These are phyloP conservation scores for Patella ulyssiponensis DNA, from an alignment of 2,888 invertebrate genomes.

Conservation along the genomic window DNA sequence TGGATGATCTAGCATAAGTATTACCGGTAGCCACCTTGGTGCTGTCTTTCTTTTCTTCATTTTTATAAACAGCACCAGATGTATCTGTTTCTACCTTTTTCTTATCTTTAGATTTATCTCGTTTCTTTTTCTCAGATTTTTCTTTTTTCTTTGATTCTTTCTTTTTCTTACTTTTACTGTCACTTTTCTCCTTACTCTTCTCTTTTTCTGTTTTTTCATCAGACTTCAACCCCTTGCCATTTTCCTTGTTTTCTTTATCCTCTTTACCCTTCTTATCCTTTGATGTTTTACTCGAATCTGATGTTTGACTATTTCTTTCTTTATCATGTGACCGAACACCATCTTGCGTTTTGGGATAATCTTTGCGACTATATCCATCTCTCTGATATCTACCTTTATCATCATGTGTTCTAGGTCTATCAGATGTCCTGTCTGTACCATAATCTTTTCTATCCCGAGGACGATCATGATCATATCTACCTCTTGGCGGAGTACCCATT, in stretches of 20 bases:
- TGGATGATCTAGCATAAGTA: background rate
- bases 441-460: conserved; percentile 8
- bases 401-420: background rate
- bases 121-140: conserved; percentile 44
- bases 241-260: conserved; percentile 48
- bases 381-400: conserved; percentile 10
- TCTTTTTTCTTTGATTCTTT: conserved; percentile 40
- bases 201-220: conserved; percentile 72
- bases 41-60: conserved; percentile 16
- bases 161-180: conserved; percentile 42
- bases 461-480: conserved; percentile 4
- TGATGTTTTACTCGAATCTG: conserved; percentile 12
- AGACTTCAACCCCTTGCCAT: conserved; percentile 69
- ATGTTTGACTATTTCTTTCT: conserved; percentile 19
- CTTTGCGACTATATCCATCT: conserved; percentile 9
- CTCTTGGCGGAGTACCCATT: conserved; percentile 19
- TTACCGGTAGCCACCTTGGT: background rate
- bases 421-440: conserved; percentile 20
- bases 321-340: conserved; percentile 14
- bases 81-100: conserved; percentile 66
- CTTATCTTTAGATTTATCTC: conserved; percentile 38
- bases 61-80: conserved; percentile 29
- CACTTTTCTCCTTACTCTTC: conserved; percentile 72
- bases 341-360: conserved; percentile 23
- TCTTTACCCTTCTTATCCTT: conserved; percentile 15